Evolutionary conservation across 2,797 vertebrate genomes (phyloP).

Genomic region (Morelia viridis): DNA sequence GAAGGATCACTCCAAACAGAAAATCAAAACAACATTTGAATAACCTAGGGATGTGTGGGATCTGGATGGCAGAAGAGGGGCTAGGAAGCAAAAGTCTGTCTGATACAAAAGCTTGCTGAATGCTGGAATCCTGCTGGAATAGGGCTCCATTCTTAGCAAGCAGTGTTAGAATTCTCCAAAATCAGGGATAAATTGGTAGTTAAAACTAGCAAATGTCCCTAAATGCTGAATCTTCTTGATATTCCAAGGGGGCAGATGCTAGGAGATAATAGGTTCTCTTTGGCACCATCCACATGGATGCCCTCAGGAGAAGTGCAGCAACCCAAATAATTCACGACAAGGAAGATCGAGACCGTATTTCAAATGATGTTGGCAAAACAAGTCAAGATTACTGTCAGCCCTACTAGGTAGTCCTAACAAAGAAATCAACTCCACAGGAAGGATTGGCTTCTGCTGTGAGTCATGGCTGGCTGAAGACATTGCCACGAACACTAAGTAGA

Average conservation of each 20-base stretch:
- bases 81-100: neutral
- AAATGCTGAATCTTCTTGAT: neutral
- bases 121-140: neutral
- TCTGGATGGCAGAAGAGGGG: neutral
- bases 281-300: neutral
- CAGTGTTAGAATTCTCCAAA: neutral
- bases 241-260: neutral
- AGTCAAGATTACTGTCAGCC: neutral
- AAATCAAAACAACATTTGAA: neutral
- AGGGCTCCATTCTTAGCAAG: neutral
- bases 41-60: neutral
- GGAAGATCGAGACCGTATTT: neutral
- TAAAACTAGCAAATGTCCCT: neutral
- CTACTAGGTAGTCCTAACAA: neutral
- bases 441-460: neutral
- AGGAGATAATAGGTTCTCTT: neutral
- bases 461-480: neutral
- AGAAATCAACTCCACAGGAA: neutral
- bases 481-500: neutral
- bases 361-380: neutral
- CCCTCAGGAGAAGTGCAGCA: neutral
- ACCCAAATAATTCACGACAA: neutral
- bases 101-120: neutral
- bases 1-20: neutral
- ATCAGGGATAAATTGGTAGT: neutral